phyloP scores from a whole-genome alignment of 2,113 vertebrate species.

The Heliornis fulica region DNA sequence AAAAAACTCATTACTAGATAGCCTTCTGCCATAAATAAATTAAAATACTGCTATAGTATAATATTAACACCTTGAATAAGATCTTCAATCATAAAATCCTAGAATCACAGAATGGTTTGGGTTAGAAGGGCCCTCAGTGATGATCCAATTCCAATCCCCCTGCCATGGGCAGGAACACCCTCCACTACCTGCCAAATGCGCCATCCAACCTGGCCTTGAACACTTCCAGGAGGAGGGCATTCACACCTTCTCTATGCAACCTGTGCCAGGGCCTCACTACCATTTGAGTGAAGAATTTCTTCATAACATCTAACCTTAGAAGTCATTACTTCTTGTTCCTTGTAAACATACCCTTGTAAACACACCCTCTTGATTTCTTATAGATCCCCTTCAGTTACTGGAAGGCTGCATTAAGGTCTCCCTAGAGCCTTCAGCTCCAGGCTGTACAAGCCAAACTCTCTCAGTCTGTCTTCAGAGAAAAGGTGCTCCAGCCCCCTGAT shows the following conservation, averaged over 20 bases:
- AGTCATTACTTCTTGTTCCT: rapidly evolving
- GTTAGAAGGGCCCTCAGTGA: neutral
- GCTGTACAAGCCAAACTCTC: neutral
- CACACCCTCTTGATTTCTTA: neutral
- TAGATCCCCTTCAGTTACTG: neutral
- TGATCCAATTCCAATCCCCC: rapidly evolving
- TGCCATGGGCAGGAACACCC: neutral
- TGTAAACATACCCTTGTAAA: neutral
- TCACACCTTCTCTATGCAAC: neutral
- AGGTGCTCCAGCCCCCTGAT: rapidly evolving
- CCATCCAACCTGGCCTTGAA: neutral
- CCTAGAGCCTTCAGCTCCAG: neutral
- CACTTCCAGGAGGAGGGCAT: rapidly evolving
- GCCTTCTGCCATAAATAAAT: neutral
- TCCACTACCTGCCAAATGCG: neutral
- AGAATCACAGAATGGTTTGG: neutral
- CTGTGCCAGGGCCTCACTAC: neutral
- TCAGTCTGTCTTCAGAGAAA: neutral
- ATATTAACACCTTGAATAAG: neutral
- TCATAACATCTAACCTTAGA: neutral
- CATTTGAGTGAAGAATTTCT: neutral
- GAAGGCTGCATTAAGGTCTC: neutral
- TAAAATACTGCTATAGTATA: neutral
- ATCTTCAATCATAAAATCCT: neutral
- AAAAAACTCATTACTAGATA: neutral